These are phyloP conservation scores for Scalopus aquaticus DNA, from an alignment of 2,113 vertebrate species.

Conservation along the genomic window DNA sequence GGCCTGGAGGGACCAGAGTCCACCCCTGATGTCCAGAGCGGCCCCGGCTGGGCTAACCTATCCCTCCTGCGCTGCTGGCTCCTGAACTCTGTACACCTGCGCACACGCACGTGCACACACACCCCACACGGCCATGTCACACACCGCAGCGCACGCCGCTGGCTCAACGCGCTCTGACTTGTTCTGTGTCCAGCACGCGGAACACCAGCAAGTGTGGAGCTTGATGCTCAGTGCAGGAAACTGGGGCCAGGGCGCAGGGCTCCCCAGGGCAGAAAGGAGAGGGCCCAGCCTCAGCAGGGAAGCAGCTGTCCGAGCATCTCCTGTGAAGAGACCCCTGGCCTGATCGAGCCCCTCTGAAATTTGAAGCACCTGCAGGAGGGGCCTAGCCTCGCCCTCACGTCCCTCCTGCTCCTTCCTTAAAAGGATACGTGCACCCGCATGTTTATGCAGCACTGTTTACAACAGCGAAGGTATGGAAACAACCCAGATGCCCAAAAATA, in stretches of 20 bases:
- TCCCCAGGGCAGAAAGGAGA: not conserved
- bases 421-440: too few species aligned
- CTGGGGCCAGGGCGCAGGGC: not conserved
- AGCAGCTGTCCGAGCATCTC: not conserved
- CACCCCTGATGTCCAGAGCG: not conserved
- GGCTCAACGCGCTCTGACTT: not conserved
- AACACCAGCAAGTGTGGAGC: not conserved
- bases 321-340: not conserved
- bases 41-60: not conserved
- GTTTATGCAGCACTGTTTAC: too few species aligned
- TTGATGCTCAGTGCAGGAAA: not conserved
- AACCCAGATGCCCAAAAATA: too few species aligned
- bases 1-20: not conserved
- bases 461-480: too few species aligned
- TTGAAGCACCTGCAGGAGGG: not conserved
- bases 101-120: rapidly evolving
- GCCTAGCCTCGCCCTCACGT: not conserved
- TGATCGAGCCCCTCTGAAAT: not conserved
- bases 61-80: not conserved
- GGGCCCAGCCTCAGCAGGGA: not conserved
- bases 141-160: rapidly evolving
- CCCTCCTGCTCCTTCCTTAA: not conserved
- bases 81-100: not conserved
- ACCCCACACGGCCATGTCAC: rapidly evolving
- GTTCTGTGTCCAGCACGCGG: not conserved